phyloP scores from a whole-genome alignment of 2,113 vertebrate species.

The Clarias macrocephalus region DNA sequence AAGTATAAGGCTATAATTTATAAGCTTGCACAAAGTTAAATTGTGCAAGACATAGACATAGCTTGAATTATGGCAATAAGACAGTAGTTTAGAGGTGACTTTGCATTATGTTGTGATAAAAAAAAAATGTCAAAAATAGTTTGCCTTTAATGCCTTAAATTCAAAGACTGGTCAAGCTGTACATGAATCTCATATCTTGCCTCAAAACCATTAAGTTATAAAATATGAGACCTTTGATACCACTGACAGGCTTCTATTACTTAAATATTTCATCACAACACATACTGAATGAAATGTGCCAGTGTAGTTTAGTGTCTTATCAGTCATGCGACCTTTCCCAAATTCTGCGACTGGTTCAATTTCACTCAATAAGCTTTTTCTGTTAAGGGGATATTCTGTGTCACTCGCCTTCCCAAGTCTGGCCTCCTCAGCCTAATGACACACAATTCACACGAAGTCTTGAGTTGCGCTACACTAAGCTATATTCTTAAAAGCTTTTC shows the following conservation, averaged over 20 bases:
- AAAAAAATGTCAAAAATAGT: constrained; percentile 19
- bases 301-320: constrained; percentile 36
- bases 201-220: not conserved
- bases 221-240: constrained; percentile 16
- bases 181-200: not conserved
- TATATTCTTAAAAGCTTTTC: not conserved
- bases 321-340: constrained; percentile 37
- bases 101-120: constrained; percentile 3
- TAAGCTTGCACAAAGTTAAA: constrained; percentile 16
- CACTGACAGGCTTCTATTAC: constrained; percentile 24
- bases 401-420: constrained; percentile 2
- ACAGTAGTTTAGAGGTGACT: constrained; percentile 7
- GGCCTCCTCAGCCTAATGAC: not conserved
- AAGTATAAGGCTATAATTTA: not conserved
- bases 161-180: not conserved
- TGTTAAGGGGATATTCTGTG: constrained; percentile 44
- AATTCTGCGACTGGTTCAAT: constrained; percentile 38
- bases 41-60: not conserved
- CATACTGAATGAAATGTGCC: constrained; percentile 24
- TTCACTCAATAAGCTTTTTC: constrained; percentile 41
- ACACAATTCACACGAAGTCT: not conserved
- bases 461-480: not conserved
- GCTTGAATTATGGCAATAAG: not conserved
- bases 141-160: constrained; percentile 5
- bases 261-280: constrained; percentile 41